Evolutionary conservation across 2,888 invertebrate genomes (phyloP).

Genomic region (Hemithea aestivaria): DNA sequence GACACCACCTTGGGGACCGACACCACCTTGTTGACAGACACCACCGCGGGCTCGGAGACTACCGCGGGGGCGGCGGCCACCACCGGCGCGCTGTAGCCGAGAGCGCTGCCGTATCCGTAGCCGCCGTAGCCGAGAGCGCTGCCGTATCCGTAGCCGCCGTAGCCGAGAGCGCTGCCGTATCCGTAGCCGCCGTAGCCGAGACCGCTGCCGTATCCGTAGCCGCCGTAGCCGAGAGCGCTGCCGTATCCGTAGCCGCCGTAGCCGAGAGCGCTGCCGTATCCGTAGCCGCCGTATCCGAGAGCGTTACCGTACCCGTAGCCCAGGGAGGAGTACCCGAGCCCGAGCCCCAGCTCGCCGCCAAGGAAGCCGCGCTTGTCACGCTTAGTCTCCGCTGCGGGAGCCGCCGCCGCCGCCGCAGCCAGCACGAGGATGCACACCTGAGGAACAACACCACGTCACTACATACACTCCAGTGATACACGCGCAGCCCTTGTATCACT

Average conservation of each 20-base stretch:
- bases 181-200: constrained; percentile 22
- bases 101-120: too few species aligned
- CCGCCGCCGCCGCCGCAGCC: constrained; percentile 34
- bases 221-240: constrained; percentile 2
- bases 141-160: too few species aligned
- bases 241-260: constrained; percentile 17
- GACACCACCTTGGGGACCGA: constrained; percentile 50
- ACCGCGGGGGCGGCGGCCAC: constrained; percentile 21
- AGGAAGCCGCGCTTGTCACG: constrained; percentile 42
- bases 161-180: constrained; percentile 20
- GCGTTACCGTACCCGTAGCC: too few species aligned
- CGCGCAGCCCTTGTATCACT: too few species aligned
- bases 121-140: too few species aligned
- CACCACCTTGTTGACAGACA: constrained; percentile 42
- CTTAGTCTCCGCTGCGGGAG: constrained; percentile 27
- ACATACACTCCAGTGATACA: too few species aligned
- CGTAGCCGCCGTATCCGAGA: too few species aligned
- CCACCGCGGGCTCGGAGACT: constrained; percentile 25
- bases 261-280: too few species aligned
- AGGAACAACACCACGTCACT: background rate
- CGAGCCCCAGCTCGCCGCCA: background rate
- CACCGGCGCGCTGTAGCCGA: constrained; percentile 32
- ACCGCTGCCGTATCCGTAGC: constrained; percentile 23
- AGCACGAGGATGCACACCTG: constrained; percentile 40
- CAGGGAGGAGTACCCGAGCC: constrained; percentile 12